phyloP scores from a whole-genome alignment of 2,113 vertebrate species.

The Oplegnathus fasciatus region DNA sequence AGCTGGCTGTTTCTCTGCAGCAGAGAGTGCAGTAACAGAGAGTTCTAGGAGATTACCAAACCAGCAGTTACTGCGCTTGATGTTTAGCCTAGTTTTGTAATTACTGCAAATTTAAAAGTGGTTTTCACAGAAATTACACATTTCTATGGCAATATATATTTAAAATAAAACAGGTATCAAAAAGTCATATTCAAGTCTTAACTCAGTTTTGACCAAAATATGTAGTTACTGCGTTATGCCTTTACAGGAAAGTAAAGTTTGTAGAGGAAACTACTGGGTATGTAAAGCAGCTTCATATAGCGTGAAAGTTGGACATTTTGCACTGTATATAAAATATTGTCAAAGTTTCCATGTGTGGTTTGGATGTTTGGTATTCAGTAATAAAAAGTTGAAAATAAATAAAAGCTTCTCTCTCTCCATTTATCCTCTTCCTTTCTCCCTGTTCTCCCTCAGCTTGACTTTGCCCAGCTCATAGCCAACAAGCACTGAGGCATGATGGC shows the following conservation, averaged over 20 bases:
- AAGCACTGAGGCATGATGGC: slow-evolving; percentile 11
- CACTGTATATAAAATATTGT: too few species aligned
- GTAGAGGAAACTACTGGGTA: neutral
- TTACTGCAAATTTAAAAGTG: neutral
- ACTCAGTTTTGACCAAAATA: neutral
- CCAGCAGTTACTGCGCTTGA: too few species aligned
- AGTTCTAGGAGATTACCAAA: too few species aligned
- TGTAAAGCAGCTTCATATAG: neutral
- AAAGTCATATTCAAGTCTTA: neutral
- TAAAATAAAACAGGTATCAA: too few species aligned
- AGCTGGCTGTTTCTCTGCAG: neutral
- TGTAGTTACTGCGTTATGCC: too few species aligned
- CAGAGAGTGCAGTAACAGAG: too few species aligned
- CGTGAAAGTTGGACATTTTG: neutral
- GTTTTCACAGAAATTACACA: neutral
- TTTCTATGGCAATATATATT: neutral
- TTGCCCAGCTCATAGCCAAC: slow-evolving; percentile 3
- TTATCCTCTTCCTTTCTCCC: neutral
- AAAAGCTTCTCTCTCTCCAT: slow-evolving; percentile 1
- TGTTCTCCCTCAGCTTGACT: neutral
- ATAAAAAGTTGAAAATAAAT: neutral
- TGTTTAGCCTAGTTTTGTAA: too few species aligned
- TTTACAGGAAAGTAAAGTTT: neutral
- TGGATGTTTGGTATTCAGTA: neutral
- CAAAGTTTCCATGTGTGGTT: neutral